Evolutionary conservation across 2,888 invertebrate genomes (phyloP).

Genomic region (Trachelus troglodyta): DNA sequence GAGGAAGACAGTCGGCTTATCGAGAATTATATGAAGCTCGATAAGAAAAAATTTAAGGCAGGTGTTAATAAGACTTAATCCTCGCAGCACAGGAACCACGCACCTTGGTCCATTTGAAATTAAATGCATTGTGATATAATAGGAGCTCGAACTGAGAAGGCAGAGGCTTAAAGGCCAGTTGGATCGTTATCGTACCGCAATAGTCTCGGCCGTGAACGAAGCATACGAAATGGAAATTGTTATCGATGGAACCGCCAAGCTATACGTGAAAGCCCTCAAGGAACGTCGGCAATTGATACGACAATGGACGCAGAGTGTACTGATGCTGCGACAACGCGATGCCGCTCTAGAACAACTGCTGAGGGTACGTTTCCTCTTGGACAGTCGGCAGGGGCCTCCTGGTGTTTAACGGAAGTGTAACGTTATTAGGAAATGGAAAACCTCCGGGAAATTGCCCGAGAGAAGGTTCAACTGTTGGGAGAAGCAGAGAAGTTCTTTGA

Average conservation of each 20-base stretch:
- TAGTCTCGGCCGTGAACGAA: constrained; percentile 68
- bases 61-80: not conserved
- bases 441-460: constrained; percentile 66
- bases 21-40: constrained; percentile 78
- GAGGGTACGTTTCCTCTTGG: constrained; percentile 62
- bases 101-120: not conserved
- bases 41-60: constrained; percentile 75
- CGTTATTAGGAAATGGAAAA: constrained; percentile 68
- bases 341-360: constrained; percentile 70
- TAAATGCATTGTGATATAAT: not conserved
- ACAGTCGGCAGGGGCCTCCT: not conserved
- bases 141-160: constrained; percentile 71
- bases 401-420: not conserved
- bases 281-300: constrained; percentile 76
- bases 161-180: constrained; percentile 68
- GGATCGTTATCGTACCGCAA: constrained; percentile 65
- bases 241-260: constrained; percentile 68
- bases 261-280: constrained; percentile 71
- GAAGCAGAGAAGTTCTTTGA: constrained; percentile 73
- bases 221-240: constrained; percentile 70
- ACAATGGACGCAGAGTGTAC: constrained; percentile 80
- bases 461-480: constrained; percentile 69
- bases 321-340: constrained; percentile 78
- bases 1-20: constrained; percentile 79
- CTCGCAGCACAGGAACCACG: not conserved